Conservation (phyloP, 2,888 invertebrate genomes). For the Eristalis arbustorum region DNA sequence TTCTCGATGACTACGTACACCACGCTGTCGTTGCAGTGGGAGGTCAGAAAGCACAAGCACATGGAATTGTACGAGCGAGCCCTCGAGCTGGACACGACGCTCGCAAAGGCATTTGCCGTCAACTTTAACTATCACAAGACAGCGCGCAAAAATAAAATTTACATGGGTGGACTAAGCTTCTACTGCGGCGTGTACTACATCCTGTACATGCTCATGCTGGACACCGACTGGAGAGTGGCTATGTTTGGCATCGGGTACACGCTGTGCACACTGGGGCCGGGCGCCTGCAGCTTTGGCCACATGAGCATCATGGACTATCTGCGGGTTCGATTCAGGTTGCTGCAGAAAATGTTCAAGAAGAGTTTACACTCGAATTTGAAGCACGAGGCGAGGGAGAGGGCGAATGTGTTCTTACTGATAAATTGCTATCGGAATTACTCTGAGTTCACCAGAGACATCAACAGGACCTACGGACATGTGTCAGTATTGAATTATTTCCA, state of each 20-base stretch:
- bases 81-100: slow-evolving; percentile 72
- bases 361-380: slow-evolving; percentile 2
- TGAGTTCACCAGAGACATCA: slow-evolving; percentile 73
- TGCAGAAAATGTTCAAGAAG: slow-evolving; percentile 72
- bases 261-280: slow-evolving; percentile 72
- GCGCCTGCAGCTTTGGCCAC: slow-evolving; percentile 72
- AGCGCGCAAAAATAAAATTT: slow-evolving; percentile 70
- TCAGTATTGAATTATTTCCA: slow-evolving; percentile 73
- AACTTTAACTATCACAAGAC: slow-evolving; percentile 75
- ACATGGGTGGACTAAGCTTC: slow-evolving; percentile 64
- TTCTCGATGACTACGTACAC: slow-evolving; percentile 71
- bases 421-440: slow-evolving; percentile 72
- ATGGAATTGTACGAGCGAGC: slow-evolving; percentile 71
- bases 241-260: slow-evolving; percentile 73
- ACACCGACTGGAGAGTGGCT: slow-evolving; percentile 39
- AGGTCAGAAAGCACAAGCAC: slow-evolving; percentile 72
- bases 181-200: slow-evolving; percentile 64
- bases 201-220: slow-evolving; percentile 72
- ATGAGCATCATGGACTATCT: slow-evolving; percentile 75
- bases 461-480: slow-evolving; percentile 72
- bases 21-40: slow-evolving; percentile 70
- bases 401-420: slow-evolving; percentile 67
- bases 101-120: slow-evolving; percentile 73
- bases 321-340: slow-evolving; percentile 75
- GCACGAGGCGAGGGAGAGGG: not conserved